A percentile compares a stretch with the other conserved stretches of the same genome.
phyloP scores from a whole-genome alignment of 2,797 vertebrate genomes.

The Ctenopoma kingsleyae region DNA sequence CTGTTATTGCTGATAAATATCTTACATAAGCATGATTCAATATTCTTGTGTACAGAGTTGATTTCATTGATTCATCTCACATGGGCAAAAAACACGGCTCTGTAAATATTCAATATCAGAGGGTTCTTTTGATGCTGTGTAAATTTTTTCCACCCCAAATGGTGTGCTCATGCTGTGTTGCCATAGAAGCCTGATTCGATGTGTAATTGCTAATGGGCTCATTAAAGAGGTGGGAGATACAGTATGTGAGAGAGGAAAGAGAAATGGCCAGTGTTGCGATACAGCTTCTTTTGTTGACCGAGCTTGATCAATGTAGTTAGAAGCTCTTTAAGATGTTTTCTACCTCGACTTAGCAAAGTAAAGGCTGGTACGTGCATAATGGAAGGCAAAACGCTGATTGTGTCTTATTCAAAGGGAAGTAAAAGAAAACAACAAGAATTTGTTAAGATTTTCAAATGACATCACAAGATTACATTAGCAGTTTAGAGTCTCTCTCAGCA shows the following conservation, averaged over 20 bases:
- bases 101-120: not conserved
- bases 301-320: not conserved
- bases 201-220: conserved; percentile 66
- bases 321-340: conserved; percentile 1
- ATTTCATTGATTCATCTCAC: not conserved
- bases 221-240: conserved; percentile 45
- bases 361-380: not conserved
- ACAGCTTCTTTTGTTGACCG: conserved; percentile 20
- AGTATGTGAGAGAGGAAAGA: conserved; percentile 27
- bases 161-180: conserved; percentile 54
- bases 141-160: conserved; percentile 41
- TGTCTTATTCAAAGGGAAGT: not conserved
- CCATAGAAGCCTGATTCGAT: conserved; percentile 65
- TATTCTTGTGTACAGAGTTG: not conserved
- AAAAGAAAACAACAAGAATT: not conserved
- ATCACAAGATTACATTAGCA: not conserved
- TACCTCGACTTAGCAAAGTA: not conserved
- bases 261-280: conserved; percentile 37
- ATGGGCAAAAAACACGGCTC: not conserved
- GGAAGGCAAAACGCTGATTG: not conserved
- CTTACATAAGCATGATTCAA: not conserved
- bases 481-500: not conserved
- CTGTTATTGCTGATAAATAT: not conserved
- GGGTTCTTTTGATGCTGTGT: conserved; percentile 22
- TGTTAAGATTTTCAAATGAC: too few relatives aligned